phyloP scores from a whole-genome alignment of 2,113 vertebrate species.

The Neogale vison region DNA sequence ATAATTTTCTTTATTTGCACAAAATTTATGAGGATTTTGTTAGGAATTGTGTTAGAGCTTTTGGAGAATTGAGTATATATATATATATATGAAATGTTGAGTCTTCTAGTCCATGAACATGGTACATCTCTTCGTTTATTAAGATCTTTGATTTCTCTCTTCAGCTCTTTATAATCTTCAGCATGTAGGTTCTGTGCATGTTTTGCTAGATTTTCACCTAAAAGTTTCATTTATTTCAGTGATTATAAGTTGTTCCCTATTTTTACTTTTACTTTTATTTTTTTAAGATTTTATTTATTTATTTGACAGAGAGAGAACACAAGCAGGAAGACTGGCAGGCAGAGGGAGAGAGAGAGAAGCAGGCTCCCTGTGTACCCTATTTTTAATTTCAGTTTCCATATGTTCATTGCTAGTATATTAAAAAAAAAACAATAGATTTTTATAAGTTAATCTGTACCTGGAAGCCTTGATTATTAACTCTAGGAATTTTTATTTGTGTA shows the following conservation, averaged over 20 bases:
- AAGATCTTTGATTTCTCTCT: constrained; percentile 11
- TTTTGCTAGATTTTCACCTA: neutral
- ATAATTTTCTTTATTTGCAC: neutral
- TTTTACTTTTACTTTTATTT: neutral
- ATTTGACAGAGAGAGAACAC: too few relatives aligned
- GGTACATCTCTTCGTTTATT: neutral
- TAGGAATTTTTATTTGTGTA: neutral
- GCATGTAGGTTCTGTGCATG: neutral
- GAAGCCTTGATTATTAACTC: neutral
- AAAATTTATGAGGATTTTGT: neutral
- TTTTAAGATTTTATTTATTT: too few relatives aligned
- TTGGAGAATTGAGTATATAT: neutral
- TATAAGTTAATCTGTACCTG: neutral
- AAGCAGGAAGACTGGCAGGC: too few relatives aligned
- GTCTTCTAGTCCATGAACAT: neutral
- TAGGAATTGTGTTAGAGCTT: neutral
- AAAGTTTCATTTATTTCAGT: neutral
- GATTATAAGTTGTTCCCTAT: neutral
- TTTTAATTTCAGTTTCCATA: neutral
- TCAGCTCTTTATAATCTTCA: neutral
- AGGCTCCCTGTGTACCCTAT: neutral
- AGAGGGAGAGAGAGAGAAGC: too few relatives aligned
- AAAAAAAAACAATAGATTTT: neutral
- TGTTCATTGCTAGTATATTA: neutral
- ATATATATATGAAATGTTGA: neutral